These are phyloP conservation scores for Troglohyphantes excavatus DNA, from an alignment of 2,888 invertebrate genomes.

Conservation along the genomic window DNA sequence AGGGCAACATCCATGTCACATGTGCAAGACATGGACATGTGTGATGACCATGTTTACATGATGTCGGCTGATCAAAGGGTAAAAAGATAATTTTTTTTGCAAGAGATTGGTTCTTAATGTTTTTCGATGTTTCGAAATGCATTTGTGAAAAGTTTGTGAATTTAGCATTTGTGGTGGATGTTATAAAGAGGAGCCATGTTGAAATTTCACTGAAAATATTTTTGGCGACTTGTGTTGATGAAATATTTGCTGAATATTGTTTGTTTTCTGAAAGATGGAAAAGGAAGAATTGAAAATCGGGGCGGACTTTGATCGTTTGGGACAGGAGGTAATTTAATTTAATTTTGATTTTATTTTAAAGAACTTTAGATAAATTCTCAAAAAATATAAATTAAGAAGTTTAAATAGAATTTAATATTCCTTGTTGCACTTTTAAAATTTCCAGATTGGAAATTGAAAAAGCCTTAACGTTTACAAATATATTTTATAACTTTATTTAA, in stretches of 20 bases:
- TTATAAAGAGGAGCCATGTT: too few species aligned
- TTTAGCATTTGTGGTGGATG: too few species aligned
- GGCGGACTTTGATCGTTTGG: not conserved
- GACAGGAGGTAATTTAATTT: not conserved
- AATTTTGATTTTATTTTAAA: not conserved
- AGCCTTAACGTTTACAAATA: too few species aligned
- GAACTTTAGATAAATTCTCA: too few species aligned
- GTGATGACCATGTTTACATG: not conserved
- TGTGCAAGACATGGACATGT: not conserved
- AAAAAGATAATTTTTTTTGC: not conserved
- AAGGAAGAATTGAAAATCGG: not conserved
- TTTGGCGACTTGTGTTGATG: not conserved
- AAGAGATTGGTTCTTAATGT: not conserved
- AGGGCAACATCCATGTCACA: constrained; percentile 27
- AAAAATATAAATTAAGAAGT: too few species aligned
- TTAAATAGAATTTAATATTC: too few species aligned
- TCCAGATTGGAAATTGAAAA: too few species aligned
- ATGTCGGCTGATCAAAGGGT: not conserved
- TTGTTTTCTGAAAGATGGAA: not conserved
- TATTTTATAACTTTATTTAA: too few species aligned
- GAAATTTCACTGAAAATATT: too few species aligned
- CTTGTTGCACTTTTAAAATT: too few species aligned
- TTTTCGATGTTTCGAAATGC: not conserved
- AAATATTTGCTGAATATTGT: not conserved
- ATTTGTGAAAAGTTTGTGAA: not conserved